Conservation (phyloP, 2,797 vertebrate genomes). For the Gorsachius magnificus region DNA sequence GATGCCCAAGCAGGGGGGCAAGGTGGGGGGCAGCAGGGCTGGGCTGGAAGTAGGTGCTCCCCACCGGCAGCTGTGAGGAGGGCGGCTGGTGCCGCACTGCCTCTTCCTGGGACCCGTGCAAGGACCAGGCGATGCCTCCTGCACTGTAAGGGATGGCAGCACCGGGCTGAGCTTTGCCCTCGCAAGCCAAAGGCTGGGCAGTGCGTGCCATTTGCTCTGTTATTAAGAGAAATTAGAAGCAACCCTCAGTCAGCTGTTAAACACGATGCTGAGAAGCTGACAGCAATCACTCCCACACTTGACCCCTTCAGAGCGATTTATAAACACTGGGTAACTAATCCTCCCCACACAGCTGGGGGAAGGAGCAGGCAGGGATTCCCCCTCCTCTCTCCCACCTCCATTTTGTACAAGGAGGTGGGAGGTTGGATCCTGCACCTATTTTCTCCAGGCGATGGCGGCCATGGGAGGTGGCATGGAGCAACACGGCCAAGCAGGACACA, state of each 20-base stretch:
- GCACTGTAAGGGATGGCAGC: rapidly evolving
- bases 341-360: background rate
- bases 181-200: background rate
- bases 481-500: background rate
- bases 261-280: background rate
- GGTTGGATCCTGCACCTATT: background rate
- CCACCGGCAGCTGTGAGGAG: rapidly evolving
- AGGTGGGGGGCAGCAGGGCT: background rate
- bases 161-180: background rate
- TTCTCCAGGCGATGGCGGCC: background rate
- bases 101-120: background rate
- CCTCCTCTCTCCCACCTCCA: background rate
- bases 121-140: background rate
- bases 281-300: background rate
- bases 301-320: background rate
- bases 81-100: no score
- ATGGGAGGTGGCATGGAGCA: background rate
- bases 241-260: background rate
- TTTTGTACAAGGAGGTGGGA: background rate
- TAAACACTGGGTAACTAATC: background rate
- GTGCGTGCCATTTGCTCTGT: background rate
- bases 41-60: background rate
- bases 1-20: background rate
- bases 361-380: background rate
- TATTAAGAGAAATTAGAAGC: background rate